Conservation (phyloP, 2,797 vertebrate species). For the Babyrousa celebensis region DNA sequence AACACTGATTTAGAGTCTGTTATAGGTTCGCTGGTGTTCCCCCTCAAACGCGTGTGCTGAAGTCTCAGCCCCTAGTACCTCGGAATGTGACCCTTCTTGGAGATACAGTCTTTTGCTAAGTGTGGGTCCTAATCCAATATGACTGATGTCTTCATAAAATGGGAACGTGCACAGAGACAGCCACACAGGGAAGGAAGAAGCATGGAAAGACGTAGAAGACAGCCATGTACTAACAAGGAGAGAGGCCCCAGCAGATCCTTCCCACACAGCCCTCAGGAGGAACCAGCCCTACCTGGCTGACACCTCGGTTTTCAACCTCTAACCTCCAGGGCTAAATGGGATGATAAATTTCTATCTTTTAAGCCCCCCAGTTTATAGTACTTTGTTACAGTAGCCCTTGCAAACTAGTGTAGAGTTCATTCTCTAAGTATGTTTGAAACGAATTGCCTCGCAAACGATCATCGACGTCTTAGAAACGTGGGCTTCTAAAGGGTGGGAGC, state of each 20-base stretch:
- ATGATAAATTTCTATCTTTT: not conserved
- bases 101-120: not conserved
- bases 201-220: not conserved
- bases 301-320: not conserved
- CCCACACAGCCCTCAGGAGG: not conserved
- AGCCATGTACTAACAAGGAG: not conserved
- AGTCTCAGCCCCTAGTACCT: not conserved
- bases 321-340: not conserved
- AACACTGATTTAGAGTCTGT: not conserved
- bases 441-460: not conserved
- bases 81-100: not conserved
- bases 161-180: not conserved
- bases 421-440: conserved; percentile 1
- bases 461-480: not conserved
- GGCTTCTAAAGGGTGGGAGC: not conserved
- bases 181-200: not conserved
- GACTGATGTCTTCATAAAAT: not conserved
- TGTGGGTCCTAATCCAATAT: not conserved
- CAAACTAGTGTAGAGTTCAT: not conserved
- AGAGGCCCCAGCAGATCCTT: not conserved
- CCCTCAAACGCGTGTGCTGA: not conserved
- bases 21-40: not conserved
- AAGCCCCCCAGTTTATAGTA: not conserved
- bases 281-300: not conserved
- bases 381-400: not conserved